phyloP scores from a whole-genome alignment of 1,140 invertebrate genomes.

The Streblospio benedicti region DNA sequence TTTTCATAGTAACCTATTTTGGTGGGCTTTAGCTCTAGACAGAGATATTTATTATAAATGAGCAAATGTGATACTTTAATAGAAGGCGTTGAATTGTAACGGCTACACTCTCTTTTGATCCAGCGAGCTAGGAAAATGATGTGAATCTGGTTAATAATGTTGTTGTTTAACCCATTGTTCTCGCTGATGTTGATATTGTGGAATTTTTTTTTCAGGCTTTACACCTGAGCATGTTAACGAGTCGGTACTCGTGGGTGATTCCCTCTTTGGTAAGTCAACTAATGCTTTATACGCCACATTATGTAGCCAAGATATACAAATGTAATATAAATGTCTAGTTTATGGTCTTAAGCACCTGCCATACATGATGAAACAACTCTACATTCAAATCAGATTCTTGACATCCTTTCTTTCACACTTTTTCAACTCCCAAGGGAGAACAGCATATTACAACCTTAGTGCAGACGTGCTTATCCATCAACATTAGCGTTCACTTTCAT shows the following conservation, averaged over 20 bases:
- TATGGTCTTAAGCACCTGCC: too few relatives aligned
- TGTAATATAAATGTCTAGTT: too few relatives aligned
- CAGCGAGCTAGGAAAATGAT: neutral
- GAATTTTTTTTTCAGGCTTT: neutral
- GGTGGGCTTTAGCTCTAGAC: neutral
- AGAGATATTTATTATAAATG: neutral
- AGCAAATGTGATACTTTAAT: neutral
- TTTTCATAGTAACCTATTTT: neutral
- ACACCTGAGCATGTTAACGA: neutral
- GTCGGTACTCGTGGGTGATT: constrained; percentile 1
- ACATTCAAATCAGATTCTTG: too few relatives aligned
- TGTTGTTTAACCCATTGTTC: neutral
- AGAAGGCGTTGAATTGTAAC: neutral
- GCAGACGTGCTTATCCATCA: too few relatives aligned
- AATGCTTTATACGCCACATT: neutral
- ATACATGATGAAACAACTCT: too few relatives aligned
- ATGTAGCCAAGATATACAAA: too few relatives aligned
- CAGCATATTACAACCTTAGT: too few relatives aligned
- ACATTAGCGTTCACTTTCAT: too few relatives aligned
- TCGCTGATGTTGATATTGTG: too few relatives aligned
- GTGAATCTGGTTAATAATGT: neutral
- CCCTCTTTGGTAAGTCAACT: neutral
- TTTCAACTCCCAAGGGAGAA: too few relatives aligned
- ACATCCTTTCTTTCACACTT: too few relatives aligned
- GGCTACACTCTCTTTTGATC: neutral